Conservation (phyloP, 1,140 invertebrate species). For the Leptopilina boulardi region DNA sequence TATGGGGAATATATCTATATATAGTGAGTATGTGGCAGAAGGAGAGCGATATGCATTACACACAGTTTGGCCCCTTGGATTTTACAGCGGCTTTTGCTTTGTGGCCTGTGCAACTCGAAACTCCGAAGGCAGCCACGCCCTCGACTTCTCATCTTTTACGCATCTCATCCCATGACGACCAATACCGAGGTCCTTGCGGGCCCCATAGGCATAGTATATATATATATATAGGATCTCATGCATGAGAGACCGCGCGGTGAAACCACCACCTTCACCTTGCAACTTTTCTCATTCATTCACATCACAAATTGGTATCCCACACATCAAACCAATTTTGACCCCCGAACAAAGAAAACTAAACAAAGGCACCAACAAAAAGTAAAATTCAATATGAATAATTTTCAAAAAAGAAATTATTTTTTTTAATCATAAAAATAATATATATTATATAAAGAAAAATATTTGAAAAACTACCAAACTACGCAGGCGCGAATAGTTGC, state of each 20-base stretch:
- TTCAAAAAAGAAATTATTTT: too few relatives aligned
- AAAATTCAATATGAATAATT: not conserved
- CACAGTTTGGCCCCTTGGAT: slow-evolving; percentile 44
- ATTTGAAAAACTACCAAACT: too few relatives aligned
- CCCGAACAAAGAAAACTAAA: not conserved
- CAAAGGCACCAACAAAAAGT: not conserved
- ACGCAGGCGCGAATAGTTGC: too few relatives aligned
- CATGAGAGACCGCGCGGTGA: not conserved
- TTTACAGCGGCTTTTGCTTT: slow-evolving; percentile 63
- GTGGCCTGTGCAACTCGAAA: slow-evolving; percentile 46
- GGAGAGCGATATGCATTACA: not conserved
- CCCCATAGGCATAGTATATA: slow-evolving; percentile 38
- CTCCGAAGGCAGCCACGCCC: slow-evolving; percentile 57
- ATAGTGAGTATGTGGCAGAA: not conserved
- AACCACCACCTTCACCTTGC: slow-evolving; percentile 4
- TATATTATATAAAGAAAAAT: too few relatives aligned
- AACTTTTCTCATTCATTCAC: slow-evolving; percentile 19
- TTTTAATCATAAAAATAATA: too few relatives aligned
- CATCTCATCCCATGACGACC: slow-evolving; percentile 61
- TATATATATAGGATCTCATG: slow-evolving; percentile 13
- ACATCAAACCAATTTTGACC: not conserved
- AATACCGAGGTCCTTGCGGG: slow-evolving; percentile 41
- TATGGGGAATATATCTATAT: too few relatives aligned
- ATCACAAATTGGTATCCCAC: slow-evolving; percentile 2
- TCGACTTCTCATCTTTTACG: slow-evolving; percentile 67